Evolutionary conservation across 2,888 invertebrate species (phyloP), one percentile per base, ranked within the genome.

Genomic region (Nebria salina): DNA sequence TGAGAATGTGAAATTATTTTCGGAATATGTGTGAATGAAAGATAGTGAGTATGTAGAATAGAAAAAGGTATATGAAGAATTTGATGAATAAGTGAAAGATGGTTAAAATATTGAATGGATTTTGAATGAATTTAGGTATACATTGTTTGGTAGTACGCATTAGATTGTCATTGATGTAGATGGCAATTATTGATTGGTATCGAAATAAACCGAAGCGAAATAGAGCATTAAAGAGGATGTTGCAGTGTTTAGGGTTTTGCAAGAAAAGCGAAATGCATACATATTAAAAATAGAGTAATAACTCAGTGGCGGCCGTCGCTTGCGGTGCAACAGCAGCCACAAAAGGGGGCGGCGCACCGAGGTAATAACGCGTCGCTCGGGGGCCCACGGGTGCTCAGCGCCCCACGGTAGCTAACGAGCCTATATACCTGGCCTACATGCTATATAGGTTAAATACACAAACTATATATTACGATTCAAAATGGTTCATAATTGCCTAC

Each of bases 321-420:
- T 65, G 73, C 65, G 78, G 72, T 64, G 7, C 41, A 54, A 68
- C 66, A 8, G 76, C 78, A 79, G 79, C 79, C 41, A 54, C 42
- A 72, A n/a, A 25, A 79, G 65, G 74, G 79, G 79, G 79, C 79
- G 79, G 65, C 54, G 15, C 78, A 34, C 20, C 66, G n/a, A n/a
- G 25, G 65, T 79, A 79, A 66, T 75, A 79, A 66, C 26, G 74
- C 75, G 79, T 79, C 79, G 74, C 79, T 74, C 26, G 68, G 75
- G 70, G 79, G 79, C 79, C 75, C 26, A 73, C 73, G 42, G 73
- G 34, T 34, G 26, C 75, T n/a, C 20, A 20, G 20, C 20, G 20
- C 20, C 20, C 20, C 20, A 13, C 79, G 43, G 79, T 79, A 79
- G 79, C 79, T 79, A 79, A 79, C 79, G 75, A 78, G 75, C 68